Percentiles rank a stretch among this genome's conserved stretches.
phyloP scores from a whole-genome alignment of 2,888 invertebrate species.

The Drosophila kokeensis region DNA sequence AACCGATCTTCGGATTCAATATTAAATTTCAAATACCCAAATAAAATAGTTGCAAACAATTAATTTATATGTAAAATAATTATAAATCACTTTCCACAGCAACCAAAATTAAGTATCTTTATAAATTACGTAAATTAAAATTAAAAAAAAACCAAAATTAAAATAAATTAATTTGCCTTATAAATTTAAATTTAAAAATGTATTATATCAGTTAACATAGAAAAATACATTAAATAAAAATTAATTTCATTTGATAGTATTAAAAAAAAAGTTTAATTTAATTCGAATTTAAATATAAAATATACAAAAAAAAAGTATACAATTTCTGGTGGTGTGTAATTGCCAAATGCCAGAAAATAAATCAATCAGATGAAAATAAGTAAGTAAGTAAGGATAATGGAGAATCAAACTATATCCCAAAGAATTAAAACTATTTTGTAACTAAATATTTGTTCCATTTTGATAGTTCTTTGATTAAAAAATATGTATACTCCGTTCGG shows the following conservation, averaged over 20 bases:
- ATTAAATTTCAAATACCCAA: not conserved
- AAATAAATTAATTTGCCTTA: too few species aligned
- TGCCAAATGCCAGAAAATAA: not conserved
- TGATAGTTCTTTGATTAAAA: not conserved
- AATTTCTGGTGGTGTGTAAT: not conserved
- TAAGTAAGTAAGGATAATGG: not conserved
- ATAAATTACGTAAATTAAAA: not conserved
- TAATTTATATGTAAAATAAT: not conserved
- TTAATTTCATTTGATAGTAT: not conserved
- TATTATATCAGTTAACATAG: not conserved
- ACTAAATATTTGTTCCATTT: not conserved
- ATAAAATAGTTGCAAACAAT: not conserved
- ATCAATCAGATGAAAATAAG: not conserved
- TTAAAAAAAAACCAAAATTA: not conserved
- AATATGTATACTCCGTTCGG: not conserved
- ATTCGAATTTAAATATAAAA: not conserved
- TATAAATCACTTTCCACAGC: not conserved
- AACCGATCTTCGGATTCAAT: not conserved
- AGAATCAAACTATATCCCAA: not conserved
- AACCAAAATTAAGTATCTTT: not conserved
- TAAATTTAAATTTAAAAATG: not conserved
- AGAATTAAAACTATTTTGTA: not conserved
- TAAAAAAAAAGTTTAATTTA: not conserved
- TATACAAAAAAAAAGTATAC: too few species aligned
- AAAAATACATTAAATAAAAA: not conserved